Evolutionary conservation across 2,888 invertebrate genomes (phyloP), one percentile per base, ranked within the genome.

Genomic region (Eristalinus aeneus): DNA sequence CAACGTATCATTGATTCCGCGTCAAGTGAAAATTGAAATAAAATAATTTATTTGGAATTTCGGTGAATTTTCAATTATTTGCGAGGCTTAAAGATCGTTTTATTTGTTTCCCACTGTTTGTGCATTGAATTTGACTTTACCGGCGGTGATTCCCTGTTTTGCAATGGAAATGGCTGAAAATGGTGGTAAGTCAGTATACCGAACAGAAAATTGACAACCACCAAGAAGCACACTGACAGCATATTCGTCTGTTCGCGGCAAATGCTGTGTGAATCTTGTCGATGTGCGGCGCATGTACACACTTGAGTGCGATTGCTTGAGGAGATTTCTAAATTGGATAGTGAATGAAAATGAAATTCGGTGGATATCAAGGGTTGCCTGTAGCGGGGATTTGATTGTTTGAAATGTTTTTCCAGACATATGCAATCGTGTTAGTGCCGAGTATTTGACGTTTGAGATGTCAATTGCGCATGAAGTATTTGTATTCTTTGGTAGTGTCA

Each of bases 161-260:
- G 39, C 32, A 0, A 65, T 60, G 9, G 1, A 84, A 84, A 74
- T 84, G 79, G 67, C 72, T 54, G 56, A 77, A 68, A 84, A 53
- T 16, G 12, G 68, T 60, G 74, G 83, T 84, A 74, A 74, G 69
- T 69, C 22, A 22, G 53, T 53, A 31, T 56, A 32, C 11, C 34
- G 60, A 61, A 64, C 31, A 68, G 32, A 56, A 20, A 67, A 46
- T 39, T 77, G 68, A 72, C 71, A 81, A 71, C 16, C 58, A 69
- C 36, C 32, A 54, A 61, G n/a, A 54, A 67, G 60, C n/a, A 46
- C 46, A 58, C 2, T 81, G 64, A 81, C 80, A 81, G 75, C 69
- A 64, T 27, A 27, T 27, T 46, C 58, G n/a, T 78, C 56, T 56
- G 36, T 34, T 71, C 36, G 36, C 36, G 39, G 39, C 46, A 46